Percentiles rank a stretch among this genome's conserved stretches.
Evolutionary conservation across 1,140 invertebrate genomes (phyloP).

Genomic region (Sarcophaga bullata): DNA sequence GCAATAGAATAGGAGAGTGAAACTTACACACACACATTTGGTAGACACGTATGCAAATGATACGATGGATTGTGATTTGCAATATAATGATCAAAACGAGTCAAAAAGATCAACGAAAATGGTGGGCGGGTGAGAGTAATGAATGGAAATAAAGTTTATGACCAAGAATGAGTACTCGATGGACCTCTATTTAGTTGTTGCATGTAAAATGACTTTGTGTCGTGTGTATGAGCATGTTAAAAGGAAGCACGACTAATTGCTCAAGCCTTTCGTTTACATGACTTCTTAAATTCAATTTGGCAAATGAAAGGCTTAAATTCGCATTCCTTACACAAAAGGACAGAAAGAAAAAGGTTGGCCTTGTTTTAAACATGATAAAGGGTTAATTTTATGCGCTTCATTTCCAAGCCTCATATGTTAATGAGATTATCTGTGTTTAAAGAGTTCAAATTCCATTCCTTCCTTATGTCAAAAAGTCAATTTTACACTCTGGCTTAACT

Average conservation of each 20-base stretch:
- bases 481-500: background rate
- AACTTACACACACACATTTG: background rate
- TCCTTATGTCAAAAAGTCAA: background rate
- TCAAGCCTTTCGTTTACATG: slow-evolving; percentile 18
- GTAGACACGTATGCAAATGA: slow-evolving; percentile 7
- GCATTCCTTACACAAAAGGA: background rate
- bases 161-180: too few relatives aligned
- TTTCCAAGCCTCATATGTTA: background rate
- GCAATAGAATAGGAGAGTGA: background rate
- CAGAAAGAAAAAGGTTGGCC: background rate
- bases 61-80: background rate
- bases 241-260: background rate
- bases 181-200: too few relatives aligned
- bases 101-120: slow-evolving; percentile 5
- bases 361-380: slow-evolving; percentile 12
- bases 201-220: too few relatives aligned
- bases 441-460: background rate
- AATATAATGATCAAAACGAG: background rate
- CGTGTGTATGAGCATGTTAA: too few relatives aligned
- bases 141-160: too few relatives aligned
- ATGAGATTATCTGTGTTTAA: background rate
- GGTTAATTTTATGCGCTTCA: slow-evolving; percentile 18
- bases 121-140: background rate
- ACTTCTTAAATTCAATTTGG: background rate
- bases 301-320: slow-evolving; percentile 17